Conservation (phyloP, 1,140 invertebrate species). For the Panagrolaimus sp. region DNA sequence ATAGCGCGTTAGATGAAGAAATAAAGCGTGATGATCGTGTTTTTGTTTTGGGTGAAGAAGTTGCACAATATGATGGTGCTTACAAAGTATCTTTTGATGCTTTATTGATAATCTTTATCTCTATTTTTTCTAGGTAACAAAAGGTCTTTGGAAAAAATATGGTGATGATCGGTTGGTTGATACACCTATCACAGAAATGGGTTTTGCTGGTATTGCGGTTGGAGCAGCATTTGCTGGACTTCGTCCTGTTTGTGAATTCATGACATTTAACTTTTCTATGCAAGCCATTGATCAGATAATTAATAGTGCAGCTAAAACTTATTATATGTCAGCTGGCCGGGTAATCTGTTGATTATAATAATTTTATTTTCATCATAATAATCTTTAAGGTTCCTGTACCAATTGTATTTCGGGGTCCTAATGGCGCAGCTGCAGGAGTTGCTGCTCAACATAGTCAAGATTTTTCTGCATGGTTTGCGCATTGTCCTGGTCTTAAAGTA, state of each 20-base stretch:
- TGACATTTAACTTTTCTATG: constrained; percentile 99
- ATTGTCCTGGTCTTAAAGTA: constrained; percentile 92
- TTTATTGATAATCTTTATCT: constrained; percentile 15
- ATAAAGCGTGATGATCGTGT: constrained; percentile 87
- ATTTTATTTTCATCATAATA: not conserved
- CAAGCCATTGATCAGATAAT: constrained; percentile 97
- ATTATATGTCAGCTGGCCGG: constrained; percentile 93
- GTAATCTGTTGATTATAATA: constrained; percentile 61
- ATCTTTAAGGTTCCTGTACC: constrained; percentile 73
- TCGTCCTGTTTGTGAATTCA: constrained; percentile 95
- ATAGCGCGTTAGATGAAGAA: constrained; percentile 92
- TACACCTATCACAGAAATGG: constrained; percentile 95
- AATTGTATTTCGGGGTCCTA: constrained; percentile 95
- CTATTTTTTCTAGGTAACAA: constrained; percentile 67
- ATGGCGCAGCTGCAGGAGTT: constrained; percentile 92
- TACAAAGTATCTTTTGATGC: constrained; percentile 70
- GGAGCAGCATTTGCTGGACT: constrained; percentile 92
- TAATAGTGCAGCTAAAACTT: constrained; percentile 96
- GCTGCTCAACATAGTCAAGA: constrained; percentile 98
- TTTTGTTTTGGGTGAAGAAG: constrained; percentile 92
- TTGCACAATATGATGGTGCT: constrained; percentile 94
- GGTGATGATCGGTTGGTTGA: constrained; percentile 93
- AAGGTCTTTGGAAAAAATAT: constrained; percentile 96
- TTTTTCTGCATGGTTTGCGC: constrained; percentile 91
- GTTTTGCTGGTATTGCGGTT: constrained; percentile 90